A percentile compares a stretch with the other conserved stretches of the same genome.
phyloP scores from a whole-genome alignment of 2,113 vertebrate species.

The Misgurnus anguillicaudatus region DNA sequence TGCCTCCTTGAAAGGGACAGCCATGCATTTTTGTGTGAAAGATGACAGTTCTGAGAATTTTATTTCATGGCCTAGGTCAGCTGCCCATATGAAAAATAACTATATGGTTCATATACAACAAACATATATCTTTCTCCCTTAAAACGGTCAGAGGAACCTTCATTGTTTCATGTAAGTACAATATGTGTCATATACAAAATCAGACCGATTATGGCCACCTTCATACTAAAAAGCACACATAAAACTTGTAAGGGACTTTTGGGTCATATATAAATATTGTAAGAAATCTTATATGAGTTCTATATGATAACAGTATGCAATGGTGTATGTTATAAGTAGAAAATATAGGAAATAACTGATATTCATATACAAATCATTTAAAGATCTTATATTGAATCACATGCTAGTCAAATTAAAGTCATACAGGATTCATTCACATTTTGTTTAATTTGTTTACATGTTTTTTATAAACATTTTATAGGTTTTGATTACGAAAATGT shows the following conservation, averaged over 20 bases:
- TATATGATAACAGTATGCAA: not conserved
- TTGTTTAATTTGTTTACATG: not conserved
- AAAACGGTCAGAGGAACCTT: not conserved
- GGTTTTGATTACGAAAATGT: too few species aligned
- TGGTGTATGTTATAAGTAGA: not conserved
- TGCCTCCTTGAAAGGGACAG: not conserved
- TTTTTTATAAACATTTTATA: too few species aligned
- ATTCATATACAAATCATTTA: constrained; percentile 16
- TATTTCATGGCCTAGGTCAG: too few species aligned
- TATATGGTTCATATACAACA: not conserved
- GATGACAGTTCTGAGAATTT: too few species aligned
- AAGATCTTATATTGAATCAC: not conserved
- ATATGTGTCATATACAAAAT: not conserved
- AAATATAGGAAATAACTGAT: not conserved
- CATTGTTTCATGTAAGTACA: not conserved
- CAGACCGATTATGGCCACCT: not conserved
- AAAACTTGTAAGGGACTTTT: not conserved
- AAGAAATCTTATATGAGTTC: too few species aligned
- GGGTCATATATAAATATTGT: not conserved
- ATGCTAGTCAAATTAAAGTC: not conserved
- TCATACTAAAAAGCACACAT: not conserved
- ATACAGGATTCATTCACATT: not conserved
- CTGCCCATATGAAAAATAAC: not conserved
- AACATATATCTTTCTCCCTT: constrained; percentile 9
- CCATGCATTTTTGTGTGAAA: too few species aligned